Conservation (phyloP, 1,140 invertebrate genomes). For the Holotrichia oblita region DNA sequence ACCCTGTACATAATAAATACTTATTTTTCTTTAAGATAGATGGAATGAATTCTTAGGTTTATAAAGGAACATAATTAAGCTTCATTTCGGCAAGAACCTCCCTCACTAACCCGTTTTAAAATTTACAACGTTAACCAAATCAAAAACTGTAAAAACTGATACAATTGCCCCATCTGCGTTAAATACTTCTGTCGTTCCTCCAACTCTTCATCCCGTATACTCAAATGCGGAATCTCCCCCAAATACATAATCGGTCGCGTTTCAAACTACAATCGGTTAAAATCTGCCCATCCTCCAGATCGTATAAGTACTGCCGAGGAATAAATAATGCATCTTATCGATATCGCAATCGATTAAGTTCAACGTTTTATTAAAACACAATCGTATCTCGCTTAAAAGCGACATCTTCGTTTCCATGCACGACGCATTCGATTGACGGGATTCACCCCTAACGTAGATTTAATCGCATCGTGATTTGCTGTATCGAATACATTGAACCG, state of each 20-base stretch:
- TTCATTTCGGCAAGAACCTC: too few species aligned
- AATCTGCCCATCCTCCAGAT: constrained; percentile 54
- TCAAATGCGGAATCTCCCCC: constrained; percentile 46
- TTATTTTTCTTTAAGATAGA: too few species aligned
- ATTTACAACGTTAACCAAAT: constrained; percentile 31
- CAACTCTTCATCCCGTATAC: not conserved
- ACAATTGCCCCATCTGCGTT: not conserved
- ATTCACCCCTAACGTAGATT: constrained; percentile 65
- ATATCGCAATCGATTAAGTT: constrained; percentile 68
- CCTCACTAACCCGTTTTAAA: not conserved
- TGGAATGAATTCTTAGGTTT: too few species aligned
- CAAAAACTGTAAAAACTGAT: constrained; percentile 5
- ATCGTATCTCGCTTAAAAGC: constrained; percentile 71
- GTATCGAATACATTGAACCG: constrained; percentile 65
- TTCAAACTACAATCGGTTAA: constrained; percentile 68
- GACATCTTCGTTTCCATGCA: constrained; percentile 66
- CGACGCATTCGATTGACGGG: constrained; percentile 71
- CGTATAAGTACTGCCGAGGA: not conserved
- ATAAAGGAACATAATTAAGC: too few species aligned
- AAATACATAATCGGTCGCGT: constrained; percentile 69
- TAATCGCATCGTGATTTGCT: constrained; percentile 69
- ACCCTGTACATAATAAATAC: too few species aligned
- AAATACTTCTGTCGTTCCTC: not conserved
- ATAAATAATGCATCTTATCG: constrained; percentile 43
- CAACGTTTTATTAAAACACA: constrained; percentile 73